Conservation (phyloP, 2,113 vertebrate species). For the Gopherus flavomarginatus region DNA sequence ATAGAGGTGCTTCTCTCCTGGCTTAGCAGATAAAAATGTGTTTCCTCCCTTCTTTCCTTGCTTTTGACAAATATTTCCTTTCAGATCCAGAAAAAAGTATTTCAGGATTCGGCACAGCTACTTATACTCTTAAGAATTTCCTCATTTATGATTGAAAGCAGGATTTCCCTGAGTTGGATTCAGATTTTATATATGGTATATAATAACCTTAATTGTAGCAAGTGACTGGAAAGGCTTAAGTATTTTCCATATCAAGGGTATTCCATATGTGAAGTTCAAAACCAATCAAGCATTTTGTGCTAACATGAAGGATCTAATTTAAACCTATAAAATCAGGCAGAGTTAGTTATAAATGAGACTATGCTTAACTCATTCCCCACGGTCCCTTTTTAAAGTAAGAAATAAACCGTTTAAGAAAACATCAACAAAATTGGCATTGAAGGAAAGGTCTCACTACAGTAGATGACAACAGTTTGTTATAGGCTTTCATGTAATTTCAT, state of each 20-base stretch:
- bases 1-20: neutral
- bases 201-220: conserved; percentile 48
- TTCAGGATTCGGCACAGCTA: conserved; percentile 52
- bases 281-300: conserved; percentile 25
- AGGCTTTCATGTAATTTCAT: neutral
- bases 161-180: conserved; percentile 56
- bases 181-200: conserved; percentile 41
- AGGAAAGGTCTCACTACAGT: neutral
- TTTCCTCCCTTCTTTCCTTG: neutral
- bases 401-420: neutral
- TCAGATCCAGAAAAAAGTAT: neutral
- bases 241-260: conserved; percentile 54
- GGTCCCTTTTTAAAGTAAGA: neutral
- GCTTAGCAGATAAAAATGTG: neutral
- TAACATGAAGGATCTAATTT: conserved; percentile 30
- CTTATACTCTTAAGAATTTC: conserved; percentile 68
- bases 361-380: neutral
- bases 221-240: conserved; percentile 41
- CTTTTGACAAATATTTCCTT: conserved; percentile 31
- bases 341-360: conserved; percentile 22
- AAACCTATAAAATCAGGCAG: neutral
- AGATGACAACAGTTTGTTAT: neutral
- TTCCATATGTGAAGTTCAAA: conserved; percentile 48
- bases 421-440: neutral
- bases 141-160: conserved; percentile 67